Percentiles rank a stretch among this genome's conserved stretches.
phyloP scores from a whole-genome alignment of 2,888 invertebrate species.

The Limnephilus marmoratus region DNA sequence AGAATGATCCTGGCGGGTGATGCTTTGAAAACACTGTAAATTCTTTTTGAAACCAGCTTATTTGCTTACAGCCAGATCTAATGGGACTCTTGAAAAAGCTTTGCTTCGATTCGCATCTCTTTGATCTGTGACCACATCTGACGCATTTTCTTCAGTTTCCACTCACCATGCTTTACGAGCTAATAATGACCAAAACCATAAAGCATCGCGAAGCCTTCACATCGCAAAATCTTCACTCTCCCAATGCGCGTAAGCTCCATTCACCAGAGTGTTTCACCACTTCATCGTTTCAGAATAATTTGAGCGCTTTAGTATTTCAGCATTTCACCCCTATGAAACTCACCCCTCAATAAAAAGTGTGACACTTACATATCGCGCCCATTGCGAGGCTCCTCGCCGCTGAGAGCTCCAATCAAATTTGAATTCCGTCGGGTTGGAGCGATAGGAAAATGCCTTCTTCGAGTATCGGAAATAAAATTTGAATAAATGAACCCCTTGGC shows the following conservation, averaged over 20 bases:
- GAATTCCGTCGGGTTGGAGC: conserved; percentile 59
- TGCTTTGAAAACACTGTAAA: no score
- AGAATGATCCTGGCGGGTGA: no score
- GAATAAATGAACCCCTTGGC: conserved; percentile 54
- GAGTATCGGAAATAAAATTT: conserved; percentile 63
- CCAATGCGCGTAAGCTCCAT: background rate
- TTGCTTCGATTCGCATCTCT: background rate
- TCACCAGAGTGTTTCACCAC: background rate
- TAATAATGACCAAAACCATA: background rate
- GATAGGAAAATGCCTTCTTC: conserved; percentile 51
- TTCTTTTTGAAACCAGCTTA: background rate
- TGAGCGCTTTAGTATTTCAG: background rate
- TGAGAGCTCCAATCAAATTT: conserved; percentile 62
- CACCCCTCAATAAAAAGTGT: conserved; percentile 28
- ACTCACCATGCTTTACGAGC: background rate
- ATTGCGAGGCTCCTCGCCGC: background rate
- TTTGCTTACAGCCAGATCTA: no score
- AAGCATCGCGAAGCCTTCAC: background rate
- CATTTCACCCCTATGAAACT: background rate
- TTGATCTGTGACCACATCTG: background rate
- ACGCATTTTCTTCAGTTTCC: background rate
- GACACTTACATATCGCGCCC: conserved; percentile 25
- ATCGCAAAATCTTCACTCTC: background rate
- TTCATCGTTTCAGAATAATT: background rate
- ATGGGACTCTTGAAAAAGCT: background rate